These are phyloP conservation scores for Lepisosteus osseus DNA, from an alignment of 2,113 vertebrate species.

Conservation along the genomic window DNA sequence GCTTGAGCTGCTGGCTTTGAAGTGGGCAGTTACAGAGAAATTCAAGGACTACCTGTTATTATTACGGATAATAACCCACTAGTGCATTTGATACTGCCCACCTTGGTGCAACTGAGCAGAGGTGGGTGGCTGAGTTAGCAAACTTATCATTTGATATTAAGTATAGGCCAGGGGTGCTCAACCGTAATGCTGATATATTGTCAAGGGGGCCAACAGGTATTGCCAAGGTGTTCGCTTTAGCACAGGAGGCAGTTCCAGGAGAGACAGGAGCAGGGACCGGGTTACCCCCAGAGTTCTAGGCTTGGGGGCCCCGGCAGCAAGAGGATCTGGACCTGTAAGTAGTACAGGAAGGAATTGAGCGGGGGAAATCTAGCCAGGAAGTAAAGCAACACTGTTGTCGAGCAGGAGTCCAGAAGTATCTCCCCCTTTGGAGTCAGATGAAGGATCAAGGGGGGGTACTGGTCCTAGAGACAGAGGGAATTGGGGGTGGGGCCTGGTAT, in stretches of 20 bases:
- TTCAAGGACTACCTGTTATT: conserved; percentile 4
- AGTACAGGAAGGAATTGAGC: background rate
- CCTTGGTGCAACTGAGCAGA: background rate
- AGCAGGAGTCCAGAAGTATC: too few species aligned
- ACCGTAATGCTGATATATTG: background rate
- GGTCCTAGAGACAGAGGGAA: background rate
- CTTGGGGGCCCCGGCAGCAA: background rate
- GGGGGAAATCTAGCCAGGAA: background rate
- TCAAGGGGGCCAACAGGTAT: background rate
- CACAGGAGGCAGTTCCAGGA: background rate
- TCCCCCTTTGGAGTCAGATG: too few species aligned
- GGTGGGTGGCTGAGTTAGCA: background rate
- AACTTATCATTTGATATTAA: background rate
- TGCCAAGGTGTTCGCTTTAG: background rate
- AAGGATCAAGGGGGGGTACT: background rate
- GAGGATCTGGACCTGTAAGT: background rate
- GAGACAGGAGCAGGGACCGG: background rate
- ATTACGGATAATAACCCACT: background rate
- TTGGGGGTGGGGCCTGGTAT: background rate
- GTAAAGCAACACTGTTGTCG: too few species aligned
- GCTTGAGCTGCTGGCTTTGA: background rate
- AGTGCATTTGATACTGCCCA: background rate
- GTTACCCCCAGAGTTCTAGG: background rate
- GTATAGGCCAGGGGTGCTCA: background rate
- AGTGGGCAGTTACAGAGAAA: background rate